Percentiles rank a stretch among this genome's conserved stretches.
These are phyloP conservation scores for Neoascia interrupta DNA, from an alignment of 2,888 invertebrate genomes.

Conservation along the genomic window DNA sequence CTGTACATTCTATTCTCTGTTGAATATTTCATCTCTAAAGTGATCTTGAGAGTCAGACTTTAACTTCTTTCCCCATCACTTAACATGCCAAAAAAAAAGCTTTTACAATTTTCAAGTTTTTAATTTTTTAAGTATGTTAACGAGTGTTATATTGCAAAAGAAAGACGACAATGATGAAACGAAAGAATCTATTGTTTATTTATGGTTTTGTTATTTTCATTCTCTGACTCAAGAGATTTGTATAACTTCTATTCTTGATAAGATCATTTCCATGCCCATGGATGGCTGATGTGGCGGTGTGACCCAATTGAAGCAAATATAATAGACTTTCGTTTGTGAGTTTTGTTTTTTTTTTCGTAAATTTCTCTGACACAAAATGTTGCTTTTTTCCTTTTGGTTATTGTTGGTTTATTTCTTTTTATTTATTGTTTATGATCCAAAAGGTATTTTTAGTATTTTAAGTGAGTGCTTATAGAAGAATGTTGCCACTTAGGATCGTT, in stretches of 20 bases:
- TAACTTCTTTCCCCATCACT: not conserved
- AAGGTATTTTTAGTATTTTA: too few relatives aligned
- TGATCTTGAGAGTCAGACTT: not conserved
- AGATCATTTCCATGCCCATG: slow-evolving; percentile 17
- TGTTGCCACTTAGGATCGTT: too few relatives aligned
- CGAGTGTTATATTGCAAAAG: too few relatives aligned
- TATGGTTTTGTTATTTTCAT: slow-evolving; percentile 7
- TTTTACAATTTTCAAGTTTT: not conserved
- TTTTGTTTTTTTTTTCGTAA: too few relatives aligned
- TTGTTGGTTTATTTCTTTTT: too few relatives aligned
- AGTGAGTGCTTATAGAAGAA: too few relatives aligned
- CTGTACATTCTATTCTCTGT: not conserved
- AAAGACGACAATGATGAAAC: too few relatives aligned
- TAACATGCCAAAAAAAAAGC: slow-evolving; percentile 2
- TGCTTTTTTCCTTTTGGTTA: not conserved
- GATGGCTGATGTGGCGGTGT: too few relatives aligned
- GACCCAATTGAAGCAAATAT: slow-evolving; percentile 46
- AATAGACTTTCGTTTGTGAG: slow-evolving; percentile 52
- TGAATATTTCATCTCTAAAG: not conserved
- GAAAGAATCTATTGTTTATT: slow-evolving; percentile 27
- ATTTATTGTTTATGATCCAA: too few relatives aligned
- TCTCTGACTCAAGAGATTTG: slow-evolving; percentile 29
- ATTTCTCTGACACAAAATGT: slow-evolving; percentile 48
- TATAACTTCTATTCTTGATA: slow-evolving; percentile 21
- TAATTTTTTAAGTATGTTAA: slow-evolving; percentile 19